A percentile compares a stretch with the other conserved stretches of the same genome.
Evolutionary conservation across 2,888 invertebrate genomes (phyloP).

Genomic region (Chelonus formosanus): DNA sequence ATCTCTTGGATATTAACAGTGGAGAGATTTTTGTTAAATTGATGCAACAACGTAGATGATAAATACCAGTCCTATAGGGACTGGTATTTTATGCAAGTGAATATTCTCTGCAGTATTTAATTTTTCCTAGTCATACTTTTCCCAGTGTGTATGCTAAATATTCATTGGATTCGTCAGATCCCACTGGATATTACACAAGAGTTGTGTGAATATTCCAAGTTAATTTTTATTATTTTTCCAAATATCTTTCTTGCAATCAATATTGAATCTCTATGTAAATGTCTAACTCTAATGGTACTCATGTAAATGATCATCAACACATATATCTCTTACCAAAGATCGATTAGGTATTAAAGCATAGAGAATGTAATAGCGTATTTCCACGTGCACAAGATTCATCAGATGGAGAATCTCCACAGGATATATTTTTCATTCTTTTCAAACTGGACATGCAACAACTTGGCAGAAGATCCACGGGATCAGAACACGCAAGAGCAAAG

Average conservation of each 20-base stretch:
- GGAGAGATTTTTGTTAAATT: slow-evolving; percentile 20
- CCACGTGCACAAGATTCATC: background rate
- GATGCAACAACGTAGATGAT: slow-evolving; percentile 2
- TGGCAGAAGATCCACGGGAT: slow-evolving; percentile 28
- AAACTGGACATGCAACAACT: background rate
- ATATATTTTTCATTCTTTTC: background rate
- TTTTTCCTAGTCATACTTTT: slow-evolving; percentile 13
- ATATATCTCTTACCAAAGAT: too few relatives aligned
- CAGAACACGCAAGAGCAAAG: slow-evolving; percentile 31
- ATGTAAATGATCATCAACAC: too few relatives aligned
- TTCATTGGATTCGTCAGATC: slow-evolving; percentile 19
- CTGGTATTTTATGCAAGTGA: slow-evolving; percentile 20
- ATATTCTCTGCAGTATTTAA: slow-evolving; percentile 31
- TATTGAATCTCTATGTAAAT: slow-evolving; percentile 14
- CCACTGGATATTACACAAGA: background rate
- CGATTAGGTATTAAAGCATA: background rate
- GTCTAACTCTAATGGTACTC: too few relatives aligned
- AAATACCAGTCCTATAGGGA: background rate
- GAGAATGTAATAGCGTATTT: background rate
- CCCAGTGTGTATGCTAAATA: slow-evolving; percentile 30
- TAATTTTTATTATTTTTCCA: slow-evolving; percentile 29
- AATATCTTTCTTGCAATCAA: slow-evolving; percentile 19
- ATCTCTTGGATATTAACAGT: background rate
- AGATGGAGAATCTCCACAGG: background rate
- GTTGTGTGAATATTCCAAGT: slow-evolving; percentile 26